Conservation (phyloP, 2,113 vertebrate genomes). For the Platichthys stellatus region DNA sequence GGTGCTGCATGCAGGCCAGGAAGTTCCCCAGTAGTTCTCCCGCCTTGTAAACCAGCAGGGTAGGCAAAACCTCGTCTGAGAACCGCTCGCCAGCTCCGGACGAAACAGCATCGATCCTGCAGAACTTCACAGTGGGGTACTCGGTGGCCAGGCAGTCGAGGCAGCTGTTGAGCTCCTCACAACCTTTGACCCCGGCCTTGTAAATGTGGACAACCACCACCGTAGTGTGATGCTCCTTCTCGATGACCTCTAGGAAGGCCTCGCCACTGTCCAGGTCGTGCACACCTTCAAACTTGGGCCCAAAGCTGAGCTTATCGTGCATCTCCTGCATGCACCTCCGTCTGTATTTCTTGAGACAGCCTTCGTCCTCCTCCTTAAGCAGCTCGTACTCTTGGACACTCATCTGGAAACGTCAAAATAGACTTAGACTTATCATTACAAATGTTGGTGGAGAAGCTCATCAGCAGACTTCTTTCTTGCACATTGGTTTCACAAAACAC, state of each 20-base stretch:
- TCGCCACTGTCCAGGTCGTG: slow-evolving; percentile 91
- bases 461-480: neutral
- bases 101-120: slow-evolving; percentile 90
- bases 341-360: slow-evolving; percentile 91
- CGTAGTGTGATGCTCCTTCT: slow-evolving; percentile 91
- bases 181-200: slow-evolving; percentile 88
- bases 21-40: slow-evolving; percentile 97
- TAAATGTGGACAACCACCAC: slow-evolving; percentile 94
- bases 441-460: neutral
- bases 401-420: slow-evolving; percentile 82
- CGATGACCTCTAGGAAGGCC: slow-evolving; percentile 92
- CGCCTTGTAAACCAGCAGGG: slow-evolving; percentile 92
- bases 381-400: slow-evolving; percentile 95
- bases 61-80: slow-evolving; percentile 89
- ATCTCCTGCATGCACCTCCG: slow-evolving; percentile 95
- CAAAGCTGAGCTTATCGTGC: slow-evolving; percentile 95
- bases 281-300: slow-evolving; percentile 89
- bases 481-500: neutral
- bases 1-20: slow-evolving; percentile 88
- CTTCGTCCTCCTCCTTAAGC: slow-evolving; percentile 92
- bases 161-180: slow-evolving; percentile 89
- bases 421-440: neutral
- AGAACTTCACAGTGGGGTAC: slow-evolving; percentile 92
- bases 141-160: slow-evolving; percentile 88
- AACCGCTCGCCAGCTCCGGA: slow-evolving; percentile 93